Base-by-base conservation (phyloP, 30 jellyfish, hydroid and myxozoan species). In the Aurelia aurita complex sp. Pacific region DNA sequence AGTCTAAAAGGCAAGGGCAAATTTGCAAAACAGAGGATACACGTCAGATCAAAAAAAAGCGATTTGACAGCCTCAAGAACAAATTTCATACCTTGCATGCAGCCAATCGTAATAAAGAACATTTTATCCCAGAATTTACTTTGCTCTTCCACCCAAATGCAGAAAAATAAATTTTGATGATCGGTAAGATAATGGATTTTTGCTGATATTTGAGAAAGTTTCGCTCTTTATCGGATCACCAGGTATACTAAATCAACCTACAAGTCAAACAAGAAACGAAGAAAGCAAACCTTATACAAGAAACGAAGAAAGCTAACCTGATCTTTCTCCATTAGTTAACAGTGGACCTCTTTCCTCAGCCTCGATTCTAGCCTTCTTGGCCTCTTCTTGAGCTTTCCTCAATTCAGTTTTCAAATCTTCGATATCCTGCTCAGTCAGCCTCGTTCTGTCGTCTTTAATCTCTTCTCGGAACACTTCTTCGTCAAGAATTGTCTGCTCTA, bases 301-400 rank as follows among this genome's bases (percentile, higher is more conserved):
- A 4, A 46, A 46, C 6, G 0, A 40, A 40, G 6, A 2, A 61
- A 13, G 7, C 55, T 73, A 38, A 73, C 71, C 43, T 73, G 82
- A 10, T 40, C 7, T 42, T 12, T 71, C 73, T 38, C 17, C 54
- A 34, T 33, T 59, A 6, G 35, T 80, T 50, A 69, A 55, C 46
- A 9, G 34, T 57, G 23, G 36, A 11, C 74, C 38, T 73, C 69
- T 76, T 75, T 82, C 85, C 42, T 71, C 91, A 53, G 85, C 79
- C 91, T 71, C 91, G 23, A 46, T 60, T n/a, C 85, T 75, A 46
- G 80, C 91, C 55, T 71, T 70, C 57, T 51, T 73, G 51, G 83
- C 91, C 80, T 82, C 91, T 33, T 82, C 80, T 71, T 82, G 91
- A 50, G 91, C 91, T n/a, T 16, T 75, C 42, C 74, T 33, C 23